Base-by-base conservation (phyloP, 2,888 invertebrate species). In the Clusia tigrina region DNA sequence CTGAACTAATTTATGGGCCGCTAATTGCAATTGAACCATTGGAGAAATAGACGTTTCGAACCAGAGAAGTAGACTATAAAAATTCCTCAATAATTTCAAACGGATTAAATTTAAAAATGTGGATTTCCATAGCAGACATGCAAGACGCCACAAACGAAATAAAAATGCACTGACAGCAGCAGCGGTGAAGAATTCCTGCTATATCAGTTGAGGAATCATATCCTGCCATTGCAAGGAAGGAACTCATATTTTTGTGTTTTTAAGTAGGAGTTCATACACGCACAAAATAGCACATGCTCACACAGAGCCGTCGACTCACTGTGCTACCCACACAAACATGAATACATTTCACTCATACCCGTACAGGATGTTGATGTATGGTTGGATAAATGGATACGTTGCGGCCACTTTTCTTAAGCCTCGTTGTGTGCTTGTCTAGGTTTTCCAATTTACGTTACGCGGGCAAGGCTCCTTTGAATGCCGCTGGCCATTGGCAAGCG, bases 361-460 rank as follows among this genome's bases (percentile, higher is more conserved):
- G 48, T 6, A 20, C 6, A 42, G 42, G 42, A 42, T 42, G 42
- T 42, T 42, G 42, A 42, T 42, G 42, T 10, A 42, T 42, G 42
- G 42, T 3, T 48, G 15, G 20, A 48, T 22, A 48, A 3, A 15
- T 42, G n/a, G 42, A 6, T 42, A n/a, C n/a, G 48, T 15, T 18
- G 48, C 18, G 48, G 22, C 48, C 48, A 48, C 48, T 48, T 48
- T 20, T 48, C 48, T 48, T 48, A 48, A 20, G 48, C 22, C 22
- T 48, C 48, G 48, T 22, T 20, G 10, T 48, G 20, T 48, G 48
- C 48, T 48, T 22, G 22, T 48, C 2, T 9, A 5, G 48, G 22
- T 48, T 48, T 48, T 48, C 48, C 20, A 48, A 48, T 22, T 22
- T 48, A 18, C 20, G 22, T 22, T 48, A 22, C 22, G 18, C 48